Conservation (phyloP, 2,113 vertebrate genomes). For the Catagonus wagneri region DNA sequence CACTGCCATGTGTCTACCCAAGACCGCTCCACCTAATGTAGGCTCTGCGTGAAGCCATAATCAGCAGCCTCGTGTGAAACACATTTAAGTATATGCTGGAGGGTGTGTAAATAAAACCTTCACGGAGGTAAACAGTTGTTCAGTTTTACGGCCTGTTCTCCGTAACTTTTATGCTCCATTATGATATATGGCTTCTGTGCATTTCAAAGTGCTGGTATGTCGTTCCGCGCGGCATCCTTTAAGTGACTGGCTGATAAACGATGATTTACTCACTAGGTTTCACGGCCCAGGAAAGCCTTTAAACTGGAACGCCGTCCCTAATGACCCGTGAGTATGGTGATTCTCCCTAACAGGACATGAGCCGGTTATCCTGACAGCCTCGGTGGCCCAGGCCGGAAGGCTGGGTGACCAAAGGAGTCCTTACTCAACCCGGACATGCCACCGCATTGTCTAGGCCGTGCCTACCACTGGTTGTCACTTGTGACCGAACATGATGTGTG, state of each 20-base stretch:
- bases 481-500: background rate
- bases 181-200: constrained; percentile 50
- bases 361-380: constrained; percentile 23
- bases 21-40: accelerated
- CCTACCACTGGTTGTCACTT: background rate
- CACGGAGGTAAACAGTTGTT: constrained; percentile 69
- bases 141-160: constrained; percentile 59
- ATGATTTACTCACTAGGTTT: constrained; percentile 68
- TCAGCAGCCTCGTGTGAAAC: background rate
- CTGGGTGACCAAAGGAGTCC: background rate
- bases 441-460: background rate
- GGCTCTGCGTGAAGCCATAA: background rate
- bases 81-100: background rate
- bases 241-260: constrained; percentile 61
- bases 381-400: background rate
- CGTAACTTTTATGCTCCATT: background rate
- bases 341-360: constrained; percentile 23
- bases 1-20: background rate
- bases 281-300: constrained; percentile 60
- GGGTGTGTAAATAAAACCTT: constrained; percentile 71
- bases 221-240: background rate
- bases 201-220: background rate
- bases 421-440: background rate
- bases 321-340: constrained; percentile 66
- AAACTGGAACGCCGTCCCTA: constrained; percentile 58